phyloP scores from a whole-genome alignment of 2,888 invertebrate species.

The Ectropis crepuscularia region DNA sequence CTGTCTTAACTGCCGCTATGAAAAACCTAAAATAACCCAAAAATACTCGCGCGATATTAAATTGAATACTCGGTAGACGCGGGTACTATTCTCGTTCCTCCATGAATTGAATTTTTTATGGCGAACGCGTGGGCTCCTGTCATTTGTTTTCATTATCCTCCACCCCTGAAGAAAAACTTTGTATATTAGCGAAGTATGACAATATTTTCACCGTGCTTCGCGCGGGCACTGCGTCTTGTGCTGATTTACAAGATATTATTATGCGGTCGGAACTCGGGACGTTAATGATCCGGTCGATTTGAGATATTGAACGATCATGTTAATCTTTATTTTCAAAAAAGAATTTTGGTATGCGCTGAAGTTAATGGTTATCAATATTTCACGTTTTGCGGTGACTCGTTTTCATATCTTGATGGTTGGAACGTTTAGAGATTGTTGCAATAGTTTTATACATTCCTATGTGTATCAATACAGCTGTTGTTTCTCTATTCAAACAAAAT shows the following conservation, averaged over 20 bases:
- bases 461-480: slow-evolving; percentile 10
- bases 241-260: slow-evolving; percentile 57
- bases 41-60: slow-evolving; percentile 62
- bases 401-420: slow-evolving; percentile 37
- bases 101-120: slow-evolving; percentile 80
- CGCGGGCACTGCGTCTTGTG: slow-evolving; percentile 31
- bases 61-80: slow-evolving; percentile 52
- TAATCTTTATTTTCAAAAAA: slow-evolving; percentile 52
- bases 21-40: slow-evolving; percentile 51
- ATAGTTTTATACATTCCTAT: slow-evolving; percentile 1
- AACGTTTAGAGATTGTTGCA: slow-evolving; percentile 26
- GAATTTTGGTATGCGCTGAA: slow-evolving; percentile 44
- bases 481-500: slow-evolving; percentile 19
- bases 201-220: slow-evolving; percentile 45
- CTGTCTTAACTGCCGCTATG: slow-evolving; percentile 44
- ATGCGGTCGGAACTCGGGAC: slow-evolving; percentile 50
- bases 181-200: slow-evolving; percentile 44
- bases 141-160: slow-evolving; percentile 80
- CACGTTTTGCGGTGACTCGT: slow-evolving; percentile 40
- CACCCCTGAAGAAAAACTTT: slow-evolving; percentile 61
- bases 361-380: slow-evolving; percentile 44
- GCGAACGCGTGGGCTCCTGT: slow-evolving; percentile 68
- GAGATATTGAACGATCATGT: slow-evolving; percentile 55
- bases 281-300: slow-evolving; percentile 50
- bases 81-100: slow-evolving; percentile 68